These are phyloP conservation scores for Acleris sparsana DNA, from an alignment of 2,888 invertebrate genomes.

Conservation along the genomic window DNA sequence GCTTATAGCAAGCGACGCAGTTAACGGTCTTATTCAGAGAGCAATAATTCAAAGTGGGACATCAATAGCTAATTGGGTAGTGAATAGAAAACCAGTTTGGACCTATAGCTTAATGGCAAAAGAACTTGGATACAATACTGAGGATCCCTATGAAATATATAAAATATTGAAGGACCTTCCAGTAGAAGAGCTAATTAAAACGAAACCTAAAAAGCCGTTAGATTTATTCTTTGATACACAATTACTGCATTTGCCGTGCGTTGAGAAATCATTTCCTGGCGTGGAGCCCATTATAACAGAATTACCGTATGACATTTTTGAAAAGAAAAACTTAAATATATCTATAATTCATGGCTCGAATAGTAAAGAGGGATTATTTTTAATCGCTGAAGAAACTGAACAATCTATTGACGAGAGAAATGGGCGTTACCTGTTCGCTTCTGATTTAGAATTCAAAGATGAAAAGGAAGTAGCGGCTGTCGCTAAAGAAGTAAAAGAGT, in stretches of 20 bases:
- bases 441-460: constrained; percentile 64
- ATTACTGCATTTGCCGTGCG: constrained; percentile 67
- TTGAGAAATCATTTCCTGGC: constrained; percentile 63
- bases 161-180: constrained; percentile 59
- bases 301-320: constrained; percentile 65
- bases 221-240: constrained; percentile 69
- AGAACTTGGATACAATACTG: constrained; percentile 59
- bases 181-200: constrained; percentile 52
- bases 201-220: constrained; percentile 58
- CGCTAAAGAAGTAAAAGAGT: constrained; percentile 57
- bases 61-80: constrained; percentile 65
- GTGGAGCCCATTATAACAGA: constrained; percentile 65
- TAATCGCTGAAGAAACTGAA: constrained; percentile 49
- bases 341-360: constrained; percentile 63
- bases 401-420: constrained; percentile 55
- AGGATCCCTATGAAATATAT: constrained; percentile 66
- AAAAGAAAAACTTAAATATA: constrained; percentile 55
- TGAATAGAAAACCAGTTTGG: constrained; percentile 66
- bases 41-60: constrained; percentile 74
- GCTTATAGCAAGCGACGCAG: constrained; percentile 59
- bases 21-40: constrained; percentile 65
- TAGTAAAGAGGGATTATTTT: constrained; percentile 66
- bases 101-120: constrained; percentile 65
- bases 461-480: constrained; percentile 55
- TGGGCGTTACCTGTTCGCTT: constrained; percentile 64